phyloP scores from a whole-genome alignment of 2,888 invertebrate species.

The Erpobdella octoculata region DNA sequence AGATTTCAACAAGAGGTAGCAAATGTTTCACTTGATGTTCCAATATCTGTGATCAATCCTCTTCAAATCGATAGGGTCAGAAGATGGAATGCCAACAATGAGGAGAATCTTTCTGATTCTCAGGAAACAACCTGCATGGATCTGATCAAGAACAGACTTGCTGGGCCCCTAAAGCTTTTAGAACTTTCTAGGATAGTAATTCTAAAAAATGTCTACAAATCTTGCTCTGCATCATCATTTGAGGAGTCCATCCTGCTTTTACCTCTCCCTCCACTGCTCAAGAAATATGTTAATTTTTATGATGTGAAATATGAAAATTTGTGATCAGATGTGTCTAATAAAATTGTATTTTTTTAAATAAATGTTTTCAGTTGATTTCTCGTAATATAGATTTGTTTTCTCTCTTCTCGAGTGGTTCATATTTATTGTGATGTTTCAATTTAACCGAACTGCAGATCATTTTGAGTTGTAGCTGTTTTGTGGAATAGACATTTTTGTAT shows the following conservation, averaged over 20 bases:
- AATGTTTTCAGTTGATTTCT: too few species aligned
- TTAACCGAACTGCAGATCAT: too few species aligned
- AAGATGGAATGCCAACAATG: too few species aligned
- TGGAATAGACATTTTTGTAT: too few species aligned
- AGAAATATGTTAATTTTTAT: conserved; percentile 1
- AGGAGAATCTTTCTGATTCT: too few species aligned
- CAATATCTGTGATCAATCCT: neutral
- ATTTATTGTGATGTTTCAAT: too few species aligned
- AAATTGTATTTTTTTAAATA: too few species aligned
- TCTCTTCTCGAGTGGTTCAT: too few species aligned
- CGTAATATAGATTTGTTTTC: too few species aligned
- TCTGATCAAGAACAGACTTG: neutral
- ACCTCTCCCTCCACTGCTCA: neutral
- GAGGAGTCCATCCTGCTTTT: neutral
- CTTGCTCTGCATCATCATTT: neutral
- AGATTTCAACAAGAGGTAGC: neutral
- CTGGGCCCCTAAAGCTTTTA: neutral
- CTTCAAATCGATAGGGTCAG: neutral
- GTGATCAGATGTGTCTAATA: too few species aligned
- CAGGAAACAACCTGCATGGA: neutral
- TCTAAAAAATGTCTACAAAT: neutral
- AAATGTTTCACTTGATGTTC: neutral
- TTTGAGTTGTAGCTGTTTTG: too few species aligned
- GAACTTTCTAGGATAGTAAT: neutral
- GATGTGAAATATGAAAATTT: neutral